Percentiles rank a stretch among this genome's conserved stretches.
Evolutionary conservation across 2,888 invertebrate genomes (phyloP).

Genomic region (Melipona beecheii): DNA sequence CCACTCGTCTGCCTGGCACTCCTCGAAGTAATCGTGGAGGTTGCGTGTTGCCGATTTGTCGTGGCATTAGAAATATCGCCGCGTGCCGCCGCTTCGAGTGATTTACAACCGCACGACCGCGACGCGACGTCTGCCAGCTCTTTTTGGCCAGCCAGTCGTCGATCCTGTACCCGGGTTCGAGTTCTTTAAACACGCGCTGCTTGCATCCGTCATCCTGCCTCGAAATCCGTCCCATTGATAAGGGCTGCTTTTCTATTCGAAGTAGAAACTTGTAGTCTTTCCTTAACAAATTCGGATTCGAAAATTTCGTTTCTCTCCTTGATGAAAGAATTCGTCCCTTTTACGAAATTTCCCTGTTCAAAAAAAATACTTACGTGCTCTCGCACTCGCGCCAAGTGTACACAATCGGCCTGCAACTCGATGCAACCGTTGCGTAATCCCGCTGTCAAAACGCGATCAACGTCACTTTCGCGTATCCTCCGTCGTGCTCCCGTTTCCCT

Average conservation of each 20-base stretch:
- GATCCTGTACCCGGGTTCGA: neutral
- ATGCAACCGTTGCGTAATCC: slow-evolving; percentile 2
- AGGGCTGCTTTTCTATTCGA: neutral
- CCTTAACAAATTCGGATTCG: too few relatives aligned
- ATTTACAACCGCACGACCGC: slow-evolving; percentile 16
- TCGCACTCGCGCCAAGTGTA: too few relatives aligned
- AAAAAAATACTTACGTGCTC: too few relatives aligned
- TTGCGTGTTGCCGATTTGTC: slow-evolving; percentile 45
- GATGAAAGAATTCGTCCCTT: too few relatives aligned
- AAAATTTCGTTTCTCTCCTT: neutral
- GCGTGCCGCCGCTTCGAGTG: slow-evolving; percentile 16
- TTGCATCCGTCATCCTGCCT: neutral
- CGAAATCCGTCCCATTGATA: neutral
- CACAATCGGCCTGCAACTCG: neutral
- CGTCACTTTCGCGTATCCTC: slow-evolving; percentile 32
- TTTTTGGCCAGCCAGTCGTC: neutral
- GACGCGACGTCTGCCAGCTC: neutral
- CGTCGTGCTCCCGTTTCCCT: slow-evolving; percentile 25
- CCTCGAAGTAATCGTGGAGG: slow-evolving; percentile 35
- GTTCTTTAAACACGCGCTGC: neutral
- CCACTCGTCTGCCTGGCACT: neutral
- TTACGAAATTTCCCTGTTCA: too few relatives aligned
- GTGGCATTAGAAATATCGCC: slow-evolving; percentile 46
- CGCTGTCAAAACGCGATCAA: neutral
- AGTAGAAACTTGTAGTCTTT: neutral